A percentile compares a stretch with the other conserved stretches of the same genome.
These are phyloP conservation scores for Dasypogon diadema DNA, from an alignment of 2,888 invertebrate genomes.

Conservation along the genomic window DNA sequence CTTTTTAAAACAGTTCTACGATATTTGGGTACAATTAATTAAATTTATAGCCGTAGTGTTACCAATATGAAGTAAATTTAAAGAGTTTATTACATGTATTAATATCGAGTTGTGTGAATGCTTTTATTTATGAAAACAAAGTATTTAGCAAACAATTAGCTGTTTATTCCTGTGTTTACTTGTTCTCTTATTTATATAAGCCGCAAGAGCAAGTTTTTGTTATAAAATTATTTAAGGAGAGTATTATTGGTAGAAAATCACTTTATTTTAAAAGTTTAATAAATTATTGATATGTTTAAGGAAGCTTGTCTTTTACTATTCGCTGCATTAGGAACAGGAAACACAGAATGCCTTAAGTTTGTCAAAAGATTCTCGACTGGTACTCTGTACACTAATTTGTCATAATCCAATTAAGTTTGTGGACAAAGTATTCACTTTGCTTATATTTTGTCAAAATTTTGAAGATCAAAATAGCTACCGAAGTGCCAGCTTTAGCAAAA, in stretches of 20 bases:
- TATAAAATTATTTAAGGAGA: conserved; percentile 44
- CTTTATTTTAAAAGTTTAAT: conserved; percentile 31
- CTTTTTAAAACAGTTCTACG: not conserved
- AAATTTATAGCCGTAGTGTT: conserved; percentile 11
- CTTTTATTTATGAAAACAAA: conserved; percentile 25
- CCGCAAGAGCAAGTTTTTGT: conserved; percentile 20
- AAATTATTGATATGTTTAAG: conserved; percentile 35
- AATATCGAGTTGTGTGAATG: conserved; percentile 31
- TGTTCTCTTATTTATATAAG: conserved; percentile 38
- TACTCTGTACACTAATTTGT: too few relatives aligned
- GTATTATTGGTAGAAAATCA: conserved; percentile 30
- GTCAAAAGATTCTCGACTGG: too few relatives aligned
- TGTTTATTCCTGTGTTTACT: conserved; percentile 23
- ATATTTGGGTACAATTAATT: not conserved
- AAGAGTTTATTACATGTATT: conserved; percentile 11
- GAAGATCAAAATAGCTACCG: too few relatives aligned
- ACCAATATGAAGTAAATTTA: conserved; percentile 10
- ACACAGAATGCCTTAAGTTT: too few relatives aligned
- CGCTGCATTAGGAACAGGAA: too few relatives aligned
- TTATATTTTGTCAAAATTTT: too few relatives aligned
- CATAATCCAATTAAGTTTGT: too few relatives aligned
- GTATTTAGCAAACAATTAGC: conserved; percentile 12
- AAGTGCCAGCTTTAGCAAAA: too few relatives aligned
- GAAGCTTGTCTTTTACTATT: too few relatives aligned
- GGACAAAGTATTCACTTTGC: too few relatives aligned